Evolutionary conservation across 2,113 vertebrate genomes (phyloP).

Genomic region (Bungarus multicinctus): DNA sequence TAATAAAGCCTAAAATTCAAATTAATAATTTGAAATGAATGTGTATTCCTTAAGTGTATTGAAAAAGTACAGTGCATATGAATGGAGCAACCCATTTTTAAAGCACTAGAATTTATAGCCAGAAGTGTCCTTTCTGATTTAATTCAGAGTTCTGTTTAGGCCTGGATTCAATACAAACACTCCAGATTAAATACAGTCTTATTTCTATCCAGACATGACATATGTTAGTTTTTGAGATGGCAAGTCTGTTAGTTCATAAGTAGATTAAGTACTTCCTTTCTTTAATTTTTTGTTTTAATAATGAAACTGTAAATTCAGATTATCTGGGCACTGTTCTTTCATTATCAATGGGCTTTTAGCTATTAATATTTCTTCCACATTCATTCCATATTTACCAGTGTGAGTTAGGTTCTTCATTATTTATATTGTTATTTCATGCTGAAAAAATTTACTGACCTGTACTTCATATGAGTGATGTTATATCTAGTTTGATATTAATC

Average conservation of each 20-base stretch:
- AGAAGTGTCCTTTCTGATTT: background rate
- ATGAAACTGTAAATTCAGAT: background rate
- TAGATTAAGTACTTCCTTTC: background rate
- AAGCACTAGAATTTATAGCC: background rate
- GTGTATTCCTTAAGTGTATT: background rate
- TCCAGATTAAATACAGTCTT: background rate
- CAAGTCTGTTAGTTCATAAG: background rate
- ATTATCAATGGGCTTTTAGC: background rate
- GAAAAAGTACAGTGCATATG: background rate
- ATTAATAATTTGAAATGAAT: background rate
- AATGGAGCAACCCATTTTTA: background rate
- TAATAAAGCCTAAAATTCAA: background rate
- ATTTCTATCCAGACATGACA: background rate
- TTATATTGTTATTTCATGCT: background rate
- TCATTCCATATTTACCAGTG: background rate
- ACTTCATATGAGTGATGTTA: background rate
- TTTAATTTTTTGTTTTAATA: background rate
- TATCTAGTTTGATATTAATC: background rate
- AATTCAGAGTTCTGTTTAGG: background rate
- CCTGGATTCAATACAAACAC: background rate
- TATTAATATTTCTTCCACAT: background rate
- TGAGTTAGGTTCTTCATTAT: background rate
- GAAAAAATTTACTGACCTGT: background rate
- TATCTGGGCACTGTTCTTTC: background rate
- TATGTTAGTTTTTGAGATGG: background rate